Conservation (phyloP, 2,888 invertebrate genomes). For the Sphaerophoria rueppellii region DNA sequence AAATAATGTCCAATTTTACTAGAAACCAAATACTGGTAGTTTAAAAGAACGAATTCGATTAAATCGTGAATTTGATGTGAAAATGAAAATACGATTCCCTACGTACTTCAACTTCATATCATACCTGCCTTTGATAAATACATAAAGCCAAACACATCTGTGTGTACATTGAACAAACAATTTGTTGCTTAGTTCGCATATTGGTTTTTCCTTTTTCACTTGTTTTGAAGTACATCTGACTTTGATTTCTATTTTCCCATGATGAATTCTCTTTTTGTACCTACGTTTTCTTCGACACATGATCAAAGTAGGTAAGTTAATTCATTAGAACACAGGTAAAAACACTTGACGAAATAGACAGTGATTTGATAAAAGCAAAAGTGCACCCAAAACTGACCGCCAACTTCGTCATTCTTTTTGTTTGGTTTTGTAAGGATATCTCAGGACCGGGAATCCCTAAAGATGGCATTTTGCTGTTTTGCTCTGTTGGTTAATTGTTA, state of each 20-base stretch:
- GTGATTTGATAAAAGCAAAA: slow-evolving; percentile 14
- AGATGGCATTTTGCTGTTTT: background rate
- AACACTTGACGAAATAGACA: background rate
- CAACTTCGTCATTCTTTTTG: slow-evolving; percentile 32
- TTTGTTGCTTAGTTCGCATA: background rate
- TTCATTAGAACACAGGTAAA: slow-evolving; percentile 32
- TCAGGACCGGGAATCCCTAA: slow-evolving; percentile 12
- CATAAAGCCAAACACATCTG: background rate
- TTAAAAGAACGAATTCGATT: no score
- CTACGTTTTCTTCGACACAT: background rate
- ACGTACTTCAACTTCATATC: background rate
- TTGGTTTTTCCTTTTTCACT: slow-evolving; percentile 1
- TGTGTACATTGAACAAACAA: background rate
- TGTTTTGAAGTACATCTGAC: background rate
- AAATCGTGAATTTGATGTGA: no score
- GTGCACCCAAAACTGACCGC: background rate
- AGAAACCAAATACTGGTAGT: no score
- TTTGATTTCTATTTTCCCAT: background rate
- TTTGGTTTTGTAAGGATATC: slow-evolving; percentile 44
- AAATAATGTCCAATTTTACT: no score
- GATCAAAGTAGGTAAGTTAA: slow-evolving; percentile 1
- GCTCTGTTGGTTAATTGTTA: background rate
- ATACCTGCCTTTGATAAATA: background rate
- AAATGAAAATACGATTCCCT: no score
- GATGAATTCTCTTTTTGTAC: background rate